Conservation (phyloP, 2,113 vertebrate species). For the Hippoglossus stenolepis region DNA sequence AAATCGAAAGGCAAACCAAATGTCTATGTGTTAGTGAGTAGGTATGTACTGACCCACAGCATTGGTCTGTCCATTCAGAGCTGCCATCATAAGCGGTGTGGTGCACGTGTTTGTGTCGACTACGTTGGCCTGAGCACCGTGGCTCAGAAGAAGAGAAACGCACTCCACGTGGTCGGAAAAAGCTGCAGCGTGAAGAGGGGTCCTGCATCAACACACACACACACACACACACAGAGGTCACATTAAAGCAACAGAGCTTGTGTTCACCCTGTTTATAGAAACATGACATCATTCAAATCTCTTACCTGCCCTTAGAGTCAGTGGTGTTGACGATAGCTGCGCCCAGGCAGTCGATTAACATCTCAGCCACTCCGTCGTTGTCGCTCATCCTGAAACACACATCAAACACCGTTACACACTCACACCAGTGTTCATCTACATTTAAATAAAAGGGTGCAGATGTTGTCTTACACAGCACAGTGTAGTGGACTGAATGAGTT, state of each 20-base stretch:
- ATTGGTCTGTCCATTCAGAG: conserved; percentile 95
- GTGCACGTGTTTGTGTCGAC: conserved; percentile 86
- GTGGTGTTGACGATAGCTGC: conserved; percentile 88
- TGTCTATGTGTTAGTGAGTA: background rate
- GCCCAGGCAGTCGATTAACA: conserved; percentile 93
- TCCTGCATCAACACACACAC: conserved; percentile 76
- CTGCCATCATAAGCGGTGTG: conserved; percentile 98
- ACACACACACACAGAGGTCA: background rate
- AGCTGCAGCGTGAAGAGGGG: conserved; percentile 95
- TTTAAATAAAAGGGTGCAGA: background rate
- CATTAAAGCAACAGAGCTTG: background rate
- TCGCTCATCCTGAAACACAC: conserved; percentile 90
- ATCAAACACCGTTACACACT: conserved; percentile 17
- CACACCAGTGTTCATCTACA: background rate
- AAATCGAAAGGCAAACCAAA: background rate
- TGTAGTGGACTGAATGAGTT: conserved; percentile 97
- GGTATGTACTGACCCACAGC: conserved; percentile 88
- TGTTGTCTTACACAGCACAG: conserved; percentile 95
- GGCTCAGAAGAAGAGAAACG: conserved; percentile 93
- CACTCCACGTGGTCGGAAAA: conserved; percentile 98
- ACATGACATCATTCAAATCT: background rate
- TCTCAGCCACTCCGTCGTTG: conserved; percentile 96
- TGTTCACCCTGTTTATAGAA: background rate
- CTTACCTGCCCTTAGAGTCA: conserved; percentile 95
- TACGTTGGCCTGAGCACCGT: conserved; percentile 91